These are phyloP conservation scores for Muscicapa comitata DNA, from an alignment of 2,797 vertebrate species.

Conservation along the genomic window DNA sequence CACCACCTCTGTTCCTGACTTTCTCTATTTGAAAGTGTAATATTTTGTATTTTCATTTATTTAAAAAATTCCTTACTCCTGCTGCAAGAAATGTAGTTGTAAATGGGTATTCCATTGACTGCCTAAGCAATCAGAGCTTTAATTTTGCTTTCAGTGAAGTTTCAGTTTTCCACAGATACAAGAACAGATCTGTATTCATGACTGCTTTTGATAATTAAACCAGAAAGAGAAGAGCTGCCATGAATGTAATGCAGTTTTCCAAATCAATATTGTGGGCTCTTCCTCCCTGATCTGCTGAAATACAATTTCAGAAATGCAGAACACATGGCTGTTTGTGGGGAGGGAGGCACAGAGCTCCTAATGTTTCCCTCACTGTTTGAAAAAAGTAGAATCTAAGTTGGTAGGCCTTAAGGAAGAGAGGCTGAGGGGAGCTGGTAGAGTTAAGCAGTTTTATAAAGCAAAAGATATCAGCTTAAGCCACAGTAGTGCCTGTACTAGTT, in stretches of 20 bases:
- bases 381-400: not conserved
- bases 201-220: conserved; percentile 35
- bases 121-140: not conserved
- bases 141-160: not conserved
- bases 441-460: not conserved
- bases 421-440: not conserved
- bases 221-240: conserved; percentile 2
- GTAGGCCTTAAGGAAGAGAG: not conserved
- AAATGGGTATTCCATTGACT: not conserved
- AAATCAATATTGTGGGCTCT: conserved; percentile 44
- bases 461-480: not conserved
- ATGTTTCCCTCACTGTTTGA: not conserved
- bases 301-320: conserved; percentile 11
- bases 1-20: not conserved
- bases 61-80: not conserved
- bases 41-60: not conserved
- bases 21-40: not conserved
- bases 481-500: not conserved
- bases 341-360: not conserved
- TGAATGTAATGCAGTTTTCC: conserved; percentile 50
- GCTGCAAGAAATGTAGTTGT: not conserved
- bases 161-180: conserved; percentile 19
- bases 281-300: conserved; percentile 23
- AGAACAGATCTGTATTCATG: conserved; percentile 1
- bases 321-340: not conserved